Percentiles rank a stretch among this genome's conserved stretches.
phyloP scores from a whole-genome alignment of 2,113 vertebrate genomes.

The Sula dactylatra region DNA sequence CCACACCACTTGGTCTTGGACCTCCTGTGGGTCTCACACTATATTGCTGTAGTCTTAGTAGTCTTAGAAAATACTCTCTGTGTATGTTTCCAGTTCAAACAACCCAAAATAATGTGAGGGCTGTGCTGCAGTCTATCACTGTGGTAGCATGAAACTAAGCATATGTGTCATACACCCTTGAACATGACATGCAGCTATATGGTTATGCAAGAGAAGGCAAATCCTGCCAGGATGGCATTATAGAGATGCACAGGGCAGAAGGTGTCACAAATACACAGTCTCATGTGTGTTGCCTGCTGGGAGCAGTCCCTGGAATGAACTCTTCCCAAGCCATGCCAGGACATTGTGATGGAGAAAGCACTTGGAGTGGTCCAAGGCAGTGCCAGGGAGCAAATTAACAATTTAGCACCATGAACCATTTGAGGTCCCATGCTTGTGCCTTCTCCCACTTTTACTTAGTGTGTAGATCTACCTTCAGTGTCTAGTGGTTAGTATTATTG shows the following conservation, averaged over 20 bases:
- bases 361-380: not conserved
- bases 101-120: not conserved
- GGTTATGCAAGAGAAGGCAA: not conserved
- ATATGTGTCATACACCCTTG: rapidly evolving
- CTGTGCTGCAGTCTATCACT: not conserved
- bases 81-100: not conserved
- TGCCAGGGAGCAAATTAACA: not conserved
- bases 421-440: not conserved
- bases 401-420: not conserved
- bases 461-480: not conserved
- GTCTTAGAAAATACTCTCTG: not conserved
- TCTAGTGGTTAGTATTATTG: not conserved
- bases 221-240: not conserved
- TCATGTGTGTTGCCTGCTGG: not conserved
- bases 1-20: not conserved
- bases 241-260: not conserved
- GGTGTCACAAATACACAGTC: not conserved
- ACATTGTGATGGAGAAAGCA: not conserved
- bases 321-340: not conserved
- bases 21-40: not conserved
- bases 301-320: not conserved
- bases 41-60: not conserved
- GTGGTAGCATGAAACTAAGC: not conserved
- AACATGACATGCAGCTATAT: not conserved
- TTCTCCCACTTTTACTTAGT: not conserved